Evolutionary conservation across 53 echinoderm and acorn worm species (phyloP).

Genomic region (Hippasteria phrygiana): DNA sequence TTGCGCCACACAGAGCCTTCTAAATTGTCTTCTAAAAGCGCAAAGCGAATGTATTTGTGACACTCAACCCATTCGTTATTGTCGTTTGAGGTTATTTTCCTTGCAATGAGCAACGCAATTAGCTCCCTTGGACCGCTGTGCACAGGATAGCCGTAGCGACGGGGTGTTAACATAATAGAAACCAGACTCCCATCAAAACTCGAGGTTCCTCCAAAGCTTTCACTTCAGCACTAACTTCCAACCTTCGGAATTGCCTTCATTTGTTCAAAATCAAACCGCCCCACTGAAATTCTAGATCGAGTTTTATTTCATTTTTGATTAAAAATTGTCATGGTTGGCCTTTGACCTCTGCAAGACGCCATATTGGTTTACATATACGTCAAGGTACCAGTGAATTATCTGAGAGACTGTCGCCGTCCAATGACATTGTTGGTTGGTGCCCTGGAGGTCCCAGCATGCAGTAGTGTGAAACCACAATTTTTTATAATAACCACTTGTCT

Average conservation of each 20-base stretch:
- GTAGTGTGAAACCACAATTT: constrained; percentile 35
- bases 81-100: constrained; percentile 24
- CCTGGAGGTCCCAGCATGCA: constrained; percentile 40
- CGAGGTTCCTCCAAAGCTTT: background rate
- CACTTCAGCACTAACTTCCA: background rate
- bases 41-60: too few species aligned
- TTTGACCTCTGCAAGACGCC: constrained; percentile 43
- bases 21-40: too few species aligned
- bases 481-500: constrained; percentile 47
- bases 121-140: constrained; percentile 51
- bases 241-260: background rate
- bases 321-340: background rate
- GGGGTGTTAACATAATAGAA: constrained; percentile 46
- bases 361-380: constrained; percentile 29
- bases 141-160: background rate
- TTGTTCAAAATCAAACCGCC: background rate
- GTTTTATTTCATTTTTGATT: constrained; percentile 10
- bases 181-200: constrained; percentile 14
- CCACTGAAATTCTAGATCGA: constrained; percentile 17
- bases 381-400: constrained; percentile 63
- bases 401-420: constrained; percentile 39
- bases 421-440: constrained; percentile 56
- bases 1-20: too few species aligned
- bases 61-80: too few species aligned
- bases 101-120: constrained; percentile 36